Base-by-base conservation (phyloP, 2,113 vertebrate genomes). In the human (Homo sapiens) region DNA sequence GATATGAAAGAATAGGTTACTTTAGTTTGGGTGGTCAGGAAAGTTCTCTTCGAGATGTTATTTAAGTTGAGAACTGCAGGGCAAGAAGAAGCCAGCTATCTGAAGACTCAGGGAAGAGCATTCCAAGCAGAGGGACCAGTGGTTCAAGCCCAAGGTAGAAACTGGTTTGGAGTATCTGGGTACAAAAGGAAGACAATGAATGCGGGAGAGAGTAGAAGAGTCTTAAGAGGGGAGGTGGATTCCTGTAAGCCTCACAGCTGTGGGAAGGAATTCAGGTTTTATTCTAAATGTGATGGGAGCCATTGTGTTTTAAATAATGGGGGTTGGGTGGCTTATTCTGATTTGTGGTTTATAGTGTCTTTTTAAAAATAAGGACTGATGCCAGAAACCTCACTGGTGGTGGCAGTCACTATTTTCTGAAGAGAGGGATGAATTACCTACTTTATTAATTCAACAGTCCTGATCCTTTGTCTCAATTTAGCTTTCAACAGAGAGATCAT, bases 381-480 rank as follows among this genome's bases (percentile, higher is more conserved):
- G 52, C 7, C 57, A 96, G 45, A 95, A 88, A 81, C 30, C 5
- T 89, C 32, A 64, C 0, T 86, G 12, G 79, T 57, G 10, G 13
- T n/a, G 9, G 14, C 30, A 93, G 22, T 89, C 23, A 52, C 59
- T 40, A 66, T 55, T 89, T 94, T 35, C 68, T 82, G 43, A 96
- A 66, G 13, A 88, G 45, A n/a, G 8, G 22, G 30, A 25, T 85
- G 45, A 89, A 43, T 38, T 84, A 27, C 12, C 93, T 64, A 68
- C 20, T 81, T 57, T 79, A 59, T 75, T 90, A 87, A 92, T 83
- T 83, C n/a, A 68, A 13, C 52, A 3, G 17, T 78, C 90, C 38
- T 73, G 70, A 64, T n/a, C 52, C 35, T n/a, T 92, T 97, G 9
- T 90, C 61, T 97, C 88, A 89, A 11, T 59, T 97, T 91, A 96